Evolutionary conservation across 2,797 vertebrate species (phyloP).

Genomic region (Eurystomus glaucurus): DNA sequence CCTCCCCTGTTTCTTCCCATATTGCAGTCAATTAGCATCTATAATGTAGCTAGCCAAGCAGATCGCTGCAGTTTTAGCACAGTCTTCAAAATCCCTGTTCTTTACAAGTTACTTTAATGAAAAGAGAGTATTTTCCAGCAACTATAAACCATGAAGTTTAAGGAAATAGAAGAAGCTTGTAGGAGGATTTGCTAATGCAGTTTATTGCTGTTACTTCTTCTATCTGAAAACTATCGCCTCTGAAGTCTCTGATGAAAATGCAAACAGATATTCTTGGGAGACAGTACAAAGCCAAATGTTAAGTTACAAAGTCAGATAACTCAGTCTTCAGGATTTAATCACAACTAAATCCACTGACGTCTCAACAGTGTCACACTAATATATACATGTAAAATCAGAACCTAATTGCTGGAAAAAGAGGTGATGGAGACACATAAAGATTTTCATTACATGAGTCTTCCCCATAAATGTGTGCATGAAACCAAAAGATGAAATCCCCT

Average conservation of each 20-base stretch:
- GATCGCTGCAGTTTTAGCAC: not conserved
- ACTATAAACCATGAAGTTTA: slow-evolving; percentile 31
- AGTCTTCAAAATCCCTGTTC: slow-evolving; percentile 1
- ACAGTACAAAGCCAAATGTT: not conserved
- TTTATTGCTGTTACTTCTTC: slow-evolving; percentile 46
- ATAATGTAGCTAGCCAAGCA: not conserved
- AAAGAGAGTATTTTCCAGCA: slow-evolving; percentile 27
- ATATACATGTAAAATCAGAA: not conserved
- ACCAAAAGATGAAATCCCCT: not conserved
- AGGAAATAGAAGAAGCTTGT: slow-evolving; percentile 31
- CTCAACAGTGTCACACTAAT: not conserved
- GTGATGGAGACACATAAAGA: not conserved
- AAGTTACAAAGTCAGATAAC: slow-evolving; percentile 7
- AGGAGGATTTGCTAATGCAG: slow-evolving; percentile 45
- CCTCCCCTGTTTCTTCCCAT: slow-evolving; percentile 8
- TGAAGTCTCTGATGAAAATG: slow-evolving; percentile 16
- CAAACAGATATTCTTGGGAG: slow-evolving; percentile 30
- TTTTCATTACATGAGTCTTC: not conserved
- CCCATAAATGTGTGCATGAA: not conserved
- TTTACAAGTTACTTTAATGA: slow-evolving; percentile 11
- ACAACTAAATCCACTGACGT: not conserved
- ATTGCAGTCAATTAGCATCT: slow-evolving; percentile 9
- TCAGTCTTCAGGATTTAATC: not conserved
- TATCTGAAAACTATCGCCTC: slow-evolving; percentile 11
- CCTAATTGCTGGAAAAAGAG: not conserved